A percentile compares a stretch with the other conserved stretches of the same genome.
These are phyloP conservation scores for Drosophila neotestacea DNA, from an alignment of 2,888 invertebrate species.

Conservation along the genomic window DNA sequence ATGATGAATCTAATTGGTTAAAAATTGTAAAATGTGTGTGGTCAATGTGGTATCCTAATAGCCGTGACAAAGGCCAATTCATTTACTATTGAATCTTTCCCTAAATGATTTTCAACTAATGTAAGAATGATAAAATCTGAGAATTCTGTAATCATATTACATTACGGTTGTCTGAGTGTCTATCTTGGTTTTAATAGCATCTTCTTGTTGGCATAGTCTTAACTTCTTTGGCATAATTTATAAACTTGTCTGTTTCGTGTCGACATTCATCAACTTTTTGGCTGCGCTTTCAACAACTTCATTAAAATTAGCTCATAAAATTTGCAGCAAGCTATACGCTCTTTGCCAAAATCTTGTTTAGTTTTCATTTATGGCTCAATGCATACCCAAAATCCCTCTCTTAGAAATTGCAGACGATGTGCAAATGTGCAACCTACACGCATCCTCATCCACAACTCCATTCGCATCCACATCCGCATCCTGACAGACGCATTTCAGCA, in stretches of 20 bases:
- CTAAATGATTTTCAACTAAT: neutral
- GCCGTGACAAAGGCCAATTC: constrained; percentile 68
- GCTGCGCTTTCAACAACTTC: constrained; percentile 66
- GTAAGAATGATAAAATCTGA: neutral
- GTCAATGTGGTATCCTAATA: constrained; percentile 60
- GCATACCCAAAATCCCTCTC: constrained; percentile 23
- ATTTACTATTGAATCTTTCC: neutral
- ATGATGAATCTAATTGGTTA: constrained; percentile 67
- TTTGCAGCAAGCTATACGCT: constrained; percentile 66
- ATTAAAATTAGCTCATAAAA: constrained; percentile 82
- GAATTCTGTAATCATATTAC: constrained; percentile 31
- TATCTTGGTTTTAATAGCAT: constrained; percentile 15
- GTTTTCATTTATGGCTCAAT: constrained; percentile 81
- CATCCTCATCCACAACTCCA: constrained; percentile 46
- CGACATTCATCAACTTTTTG: constrained; percentile 73
- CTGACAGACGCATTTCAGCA: constrained; percentile 79
- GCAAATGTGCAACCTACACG: constrained; percentile 66
- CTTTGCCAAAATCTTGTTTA: constrained; percentile 76
- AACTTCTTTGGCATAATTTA: constrained; percentile 71
- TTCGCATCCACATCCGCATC: constrained; percentile 51
- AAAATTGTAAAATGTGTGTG: constrained; percentile 52
- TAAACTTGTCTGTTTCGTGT: constrained; percentile 75
- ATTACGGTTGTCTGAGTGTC: constrained; percentile 9
- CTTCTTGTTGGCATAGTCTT: constrained; percentile 35
- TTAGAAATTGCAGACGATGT: constrained; percentile 44